A percentile compares a stretch with the other conserved stretches of the same genome.
Evolutionary conservation across 2,113 vertebrate genomes (phyloP).

Genomic region (Ursus arctos): DNA sequence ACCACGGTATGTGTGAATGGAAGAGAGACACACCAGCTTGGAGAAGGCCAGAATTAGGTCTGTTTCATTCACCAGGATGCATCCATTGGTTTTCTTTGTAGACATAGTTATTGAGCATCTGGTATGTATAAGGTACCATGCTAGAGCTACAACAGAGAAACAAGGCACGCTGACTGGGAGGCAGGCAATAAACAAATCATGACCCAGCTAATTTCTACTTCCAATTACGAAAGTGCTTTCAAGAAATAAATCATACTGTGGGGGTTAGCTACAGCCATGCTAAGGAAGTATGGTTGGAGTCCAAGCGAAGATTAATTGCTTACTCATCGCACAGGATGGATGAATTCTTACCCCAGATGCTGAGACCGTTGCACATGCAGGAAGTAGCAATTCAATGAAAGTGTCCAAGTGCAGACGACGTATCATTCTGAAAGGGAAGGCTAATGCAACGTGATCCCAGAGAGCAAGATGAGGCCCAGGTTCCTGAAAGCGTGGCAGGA

Average conservation of each 20-base stretch:
- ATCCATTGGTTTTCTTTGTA: neutral
- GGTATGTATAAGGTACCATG: neutral
- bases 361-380: rapidly evolving
- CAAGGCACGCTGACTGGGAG: neutral
- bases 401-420: no score
- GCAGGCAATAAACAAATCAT: neutral
- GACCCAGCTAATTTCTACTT: neutral
- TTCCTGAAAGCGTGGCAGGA: neutral
- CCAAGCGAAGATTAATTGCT: neutral
- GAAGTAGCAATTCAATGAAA: neutral
- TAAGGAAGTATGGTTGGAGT: no score
- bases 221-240: neutral
- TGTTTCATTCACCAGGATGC: neutral
- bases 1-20: no score
- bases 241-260: neutral
- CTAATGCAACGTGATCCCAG: no score
- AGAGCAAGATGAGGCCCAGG: neutral
- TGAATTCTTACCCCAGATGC: neutral
- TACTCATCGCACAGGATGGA: no score
- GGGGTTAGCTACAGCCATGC: rapidly evolving
- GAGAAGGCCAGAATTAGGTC: neutral
- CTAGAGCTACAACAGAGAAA: neutral
- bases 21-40: neutral
- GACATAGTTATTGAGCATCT: neutral
- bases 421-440: rapidly evolving